Evolutionary conservation across 2,113 vertebrate genomes (phyloP), one percentile per base, ranked within the genome.

Genomic region (Syrmaticus mikado): DNA sequence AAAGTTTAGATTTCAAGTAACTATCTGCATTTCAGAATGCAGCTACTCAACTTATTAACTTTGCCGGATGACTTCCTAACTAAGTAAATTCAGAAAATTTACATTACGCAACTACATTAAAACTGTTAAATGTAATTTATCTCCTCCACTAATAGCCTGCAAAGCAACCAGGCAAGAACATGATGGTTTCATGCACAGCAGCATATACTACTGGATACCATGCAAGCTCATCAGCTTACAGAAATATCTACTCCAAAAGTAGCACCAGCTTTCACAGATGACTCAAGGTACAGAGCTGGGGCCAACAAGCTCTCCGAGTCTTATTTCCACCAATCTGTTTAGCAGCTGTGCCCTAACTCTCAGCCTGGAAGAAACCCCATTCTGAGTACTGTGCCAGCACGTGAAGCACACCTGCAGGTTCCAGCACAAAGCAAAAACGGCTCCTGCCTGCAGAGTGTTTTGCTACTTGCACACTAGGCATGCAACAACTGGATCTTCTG

Each of bases 331-430:
- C 8, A 57, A n/a, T n/a, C n/a, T n/a, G 6, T 32, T 52, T 3
- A 52, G n/a, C 34, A 81, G 27, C n/a, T 65, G 30, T 11, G 7
- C 22, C 77, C 28, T 21, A 84, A 75, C 40, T 67, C 46, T 40
- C 41, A 36, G 7, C 38, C 41, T 5, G 1, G 65, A 30, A 62
- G 16, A 58, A 80, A 58, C 13, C 30, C 21, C 77, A 28, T 16
- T 50, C 38, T 34, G 62, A 50, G 41, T 38, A 38, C 34, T 14
- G 4, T 0, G 7, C 7, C n/a, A 79, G 41, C 0, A 0, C 15
- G 10, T 1, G 36, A 65, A 73, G 19, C n/a, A 32, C 14, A 34
- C 13, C 41, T 50, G 7, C 50, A 46, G 43, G 32, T 3, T 55
- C 32, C 36, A 67, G 36, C 77, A 78, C 50, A 67, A 18, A 27